A percentile compares a stretch with the other conserved stretches of the same genome.
phyloP scores from a whole-genome alignment of 2,888 invertebrate species.

The Andrena trimmerana region DNA sequence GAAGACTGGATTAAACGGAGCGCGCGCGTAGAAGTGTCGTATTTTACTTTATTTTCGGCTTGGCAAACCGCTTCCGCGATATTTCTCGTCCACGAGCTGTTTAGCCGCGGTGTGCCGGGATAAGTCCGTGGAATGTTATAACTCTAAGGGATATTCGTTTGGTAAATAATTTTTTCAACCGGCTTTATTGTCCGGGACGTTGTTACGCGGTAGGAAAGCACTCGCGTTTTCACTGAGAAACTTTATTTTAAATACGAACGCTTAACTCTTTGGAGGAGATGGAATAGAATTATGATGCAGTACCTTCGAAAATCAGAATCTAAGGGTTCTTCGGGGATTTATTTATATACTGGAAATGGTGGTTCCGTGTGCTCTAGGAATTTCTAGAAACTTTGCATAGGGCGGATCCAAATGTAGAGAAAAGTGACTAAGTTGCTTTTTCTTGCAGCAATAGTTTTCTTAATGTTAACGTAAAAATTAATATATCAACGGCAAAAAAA shows the following conservation, averaged over 20 bases:
- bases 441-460: neutral
- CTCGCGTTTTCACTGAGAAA: too few species aligned
- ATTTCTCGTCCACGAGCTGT: neutral
- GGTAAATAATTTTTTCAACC: neutral
- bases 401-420: neutral
- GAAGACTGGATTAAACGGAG: neutral
- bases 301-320: too few species aligned
- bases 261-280: too few species aligned
- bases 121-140: neutral
- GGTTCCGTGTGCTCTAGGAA: too few species aligned
- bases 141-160: neutral
- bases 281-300: too few species aligned
- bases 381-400: too few species aligned
- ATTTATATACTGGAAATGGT: too few species aligned
- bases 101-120: too few species aligned
- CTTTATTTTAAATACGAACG: too few species aligned
- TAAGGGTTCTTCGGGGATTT: too few species aligned
- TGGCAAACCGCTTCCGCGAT: neutral
- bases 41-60: neutral
- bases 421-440: neutral
- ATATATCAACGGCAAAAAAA: neutral
- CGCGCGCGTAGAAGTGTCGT: neutral
- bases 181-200: too few species aligned
- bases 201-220: too few species aligned
- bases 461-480: slow-evolving; percentile 7